Evolutionary conservation across 1,140 invertebrate species (phyloP).

Genomic region (Protaetia brevitarsis): DNA sequence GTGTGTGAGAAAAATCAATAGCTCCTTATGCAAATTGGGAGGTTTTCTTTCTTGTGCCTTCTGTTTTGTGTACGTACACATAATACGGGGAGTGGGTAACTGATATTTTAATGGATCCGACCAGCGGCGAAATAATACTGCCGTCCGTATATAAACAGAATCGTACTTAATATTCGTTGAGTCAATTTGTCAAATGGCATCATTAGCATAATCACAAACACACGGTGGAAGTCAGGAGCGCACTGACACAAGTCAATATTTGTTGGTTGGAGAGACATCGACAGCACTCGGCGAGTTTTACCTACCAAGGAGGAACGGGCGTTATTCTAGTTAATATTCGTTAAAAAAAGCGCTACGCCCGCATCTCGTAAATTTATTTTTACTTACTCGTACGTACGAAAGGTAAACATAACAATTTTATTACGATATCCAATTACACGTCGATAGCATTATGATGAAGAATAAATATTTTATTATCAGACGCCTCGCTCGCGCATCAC

Average conservation of each 20-base stretch:
- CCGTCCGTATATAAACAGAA: constrained; percentile 12
- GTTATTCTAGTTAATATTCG: not conserved
- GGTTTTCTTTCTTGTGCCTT: not conserved
- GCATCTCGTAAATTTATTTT: constrained; percentile 19
- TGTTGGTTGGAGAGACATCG: constrained; percentile 13
- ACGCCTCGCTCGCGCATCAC: not conserved
- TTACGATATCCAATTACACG: constrained; percentile 17
- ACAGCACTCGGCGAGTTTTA: not conserved
- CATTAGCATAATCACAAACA: constrained; percentile 28
- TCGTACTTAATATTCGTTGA: constrained; percentile 23
- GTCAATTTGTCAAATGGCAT: constrained; percentile 29
- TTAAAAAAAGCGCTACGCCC: constrained; percentile 7
- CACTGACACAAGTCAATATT: constrained; percentile 26
- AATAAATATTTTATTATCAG: constrained; percentile 16
- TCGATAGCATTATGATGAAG: constrained; percentile 15
- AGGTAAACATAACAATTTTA: constrained; percentile 22
- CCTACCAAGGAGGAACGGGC: not conserved
- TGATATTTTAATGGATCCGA: constrained; percentile 24
- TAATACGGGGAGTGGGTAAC: not conserved
- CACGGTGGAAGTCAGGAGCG: not conserved
- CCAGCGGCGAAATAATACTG: constrained; percentile 10
- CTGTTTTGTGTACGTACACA: constrained; percentile 20
- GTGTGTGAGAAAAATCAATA: constrained; percentile 23
- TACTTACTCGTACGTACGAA: too few species aligned
- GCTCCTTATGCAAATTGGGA: constrained; percentile 20